Evolutionary conservation across 2,888 invertebrate genomes (phyloP).

Genomic region (Perizoma flavofasciatum): DNA sequence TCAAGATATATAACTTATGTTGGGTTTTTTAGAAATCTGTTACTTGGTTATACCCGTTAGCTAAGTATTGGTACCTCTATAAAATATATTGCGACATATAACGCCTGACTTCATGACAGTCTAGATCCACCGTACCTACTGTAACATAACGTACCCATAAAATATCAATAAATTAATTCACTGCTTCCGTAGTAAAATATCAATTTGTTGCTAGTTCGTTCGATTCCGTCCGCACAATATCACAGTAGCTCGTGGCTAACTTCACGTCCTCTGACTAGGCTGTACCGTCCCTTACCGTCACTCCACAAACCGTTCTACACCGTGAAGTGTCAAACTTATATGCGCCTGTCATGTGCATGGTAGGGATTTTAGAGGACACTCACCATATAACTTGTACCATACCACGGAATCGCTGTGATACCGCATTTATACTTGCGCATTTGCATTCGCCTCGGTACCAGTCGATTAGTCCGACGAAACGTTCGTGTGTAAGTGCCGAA

Average conservation of each 20-base stretch:
- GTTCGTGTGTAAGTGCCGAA: no score
- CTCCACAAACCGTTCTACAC: constrained; percentile 14
- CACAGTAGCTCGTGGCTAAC: constrained; percentile 64
- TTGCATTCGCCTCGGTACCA: no score
- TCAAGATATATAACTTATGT: no score
- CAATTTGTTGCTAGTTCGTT: constrained; percentile 58
- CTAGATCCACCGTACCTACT: constrained; percentile 7
- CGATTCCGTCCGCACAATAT: constrained; percentile 51
- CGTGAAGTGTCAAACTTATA: constrained; percentile 26
- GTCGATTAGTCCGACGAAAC: no score
- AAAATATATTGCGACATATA: no score
- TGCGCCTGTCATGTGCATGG: constrained; percentile 17
- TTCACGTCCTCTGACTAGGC: constrained; percentile 68
- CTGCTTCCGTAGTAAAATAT: constrained; percentile 45
- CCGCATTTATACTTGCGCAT: no score
- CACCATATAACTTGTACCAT: no score
- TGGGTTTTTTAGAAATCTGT: no score
- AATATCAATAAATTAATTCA: constrained; percentile 59
- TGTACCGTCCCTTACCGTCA: constrained; percentile 37
- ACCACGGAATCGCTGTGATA: no score
- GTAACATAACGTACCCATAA: constrained; percentile 40
- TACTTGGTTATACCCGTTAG: no score
- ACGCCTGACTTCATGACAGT: constrained; percentile 3
- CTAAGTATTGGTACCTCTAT: no score
- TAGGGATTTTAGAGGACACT: neutral